Conservation (phyloP, 2,797 vertebrate species). For the Eospalax fontanierii region DNA sequence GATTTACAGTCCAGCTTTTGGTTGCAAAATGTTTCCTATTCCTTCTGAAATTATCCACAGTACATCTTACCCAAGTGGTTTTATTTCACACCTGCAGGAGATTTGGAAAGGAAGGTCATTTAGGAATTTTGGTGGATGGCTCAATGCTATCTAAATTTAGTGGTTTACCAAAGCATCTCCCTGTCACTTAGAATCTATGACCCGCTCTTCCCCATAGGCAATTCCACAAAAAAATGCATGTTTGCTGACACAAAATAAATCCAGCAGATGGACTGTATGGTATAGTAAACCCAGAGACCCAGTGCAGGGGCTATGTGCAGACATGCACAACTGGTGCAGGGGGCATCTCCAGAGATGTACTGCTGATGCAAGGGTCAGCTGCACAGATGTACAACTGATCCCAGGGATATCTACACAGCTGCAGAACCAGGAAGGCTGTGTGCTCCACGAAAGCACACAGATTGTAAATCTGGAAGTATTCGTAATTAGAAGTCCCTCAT, state of each 20-base stretch:
- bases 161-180: background rate
- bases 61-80: background rate
- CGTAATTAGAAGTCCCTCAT: background rate
- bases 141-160: background rate
- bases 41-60: background rate
- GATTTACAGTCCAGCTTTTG: background rate
- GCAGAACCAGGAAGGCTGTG: fast-evolving
- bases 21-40: background rate
- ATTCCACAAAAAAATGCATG: constrained; percentile 5
- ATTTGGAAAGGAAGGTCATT: constrained; percentile 30
- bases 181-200: background rate
- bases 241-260: constrained; percentile 37
- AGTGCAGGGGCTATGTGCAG: background rate
- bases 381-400: too few relatives aligned
- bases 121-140: background rate
- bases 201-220: background rate
- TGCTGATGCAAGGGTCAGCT: too few relatives aligned
- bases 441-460: fast-evolving
- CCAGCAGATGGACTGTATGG: background rate
- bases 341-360: too few relatives aligned
- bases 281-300: background rate
- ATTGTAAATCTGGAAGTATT: fast-evolving
- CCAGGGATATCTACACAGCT: background rate
- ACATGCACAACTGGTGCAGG: too few relatives aligned
- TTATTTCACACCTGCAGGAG: background rate